A percentile compares a stretch with the other conserved stretches of the same genome.
Conservation (phyloP, 2,888 invertebrate genomes). For the Temnothorax ravouxi region DNA sequence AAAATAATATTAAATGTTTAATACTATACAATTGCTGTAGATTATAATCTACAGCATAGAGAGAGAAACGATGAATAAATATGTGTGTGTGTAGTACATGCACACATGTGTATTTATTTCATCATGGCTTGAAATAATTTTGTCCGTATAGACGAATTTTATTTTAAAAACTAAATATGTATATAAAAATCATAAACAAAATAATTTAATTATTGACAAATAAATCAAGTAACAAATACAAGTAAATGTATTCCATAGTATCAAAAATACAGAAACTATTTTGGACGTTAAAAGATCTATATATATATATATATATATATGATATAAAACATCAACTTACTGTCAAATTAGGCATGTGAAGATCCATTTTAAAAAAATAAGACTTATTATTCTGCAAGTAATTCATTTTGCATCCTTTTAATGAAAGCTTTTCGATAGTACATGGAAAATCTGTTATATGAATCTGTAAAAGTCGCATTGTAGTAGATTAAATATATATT, state of each 20-base stretch:
- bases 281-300: background rate
- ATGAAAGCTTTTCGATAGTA: constrained; percentile 89
- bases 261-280: background rate
- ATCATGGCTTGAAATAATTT: background rate
- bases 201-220: background rate
- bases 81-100: too few relatives aligned
- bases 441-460: constrained; percentile 89
- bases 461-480: constrained; percentile 87
- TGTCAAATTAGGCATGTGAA: constrained; percentile 87
- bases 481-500: background rate
- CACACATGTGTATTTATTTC: background rate
- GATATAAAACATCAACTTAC: constrained; percentile 84
- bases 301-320: background rate
- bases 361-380: constrained; percentile 88
- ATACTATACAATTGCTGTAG: background rate
- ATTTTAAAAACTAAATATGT: background rate
- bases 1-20: constrained; percentile 55
- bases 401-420: constrained; percentile 87
- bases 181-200: background rate
- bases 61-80: background rate
- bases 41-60: background rate
- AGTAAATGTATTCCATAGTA: background rate
- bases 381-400: constrained; percentile 86
- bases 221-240: background rate
- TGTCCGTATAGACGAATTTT: background rate